These are phyloP conservation scores for Sphenopsis melanotis DNA, from an alignment of 2,797 vertebrate genomes.

Conservation along the genomic window DNA sequence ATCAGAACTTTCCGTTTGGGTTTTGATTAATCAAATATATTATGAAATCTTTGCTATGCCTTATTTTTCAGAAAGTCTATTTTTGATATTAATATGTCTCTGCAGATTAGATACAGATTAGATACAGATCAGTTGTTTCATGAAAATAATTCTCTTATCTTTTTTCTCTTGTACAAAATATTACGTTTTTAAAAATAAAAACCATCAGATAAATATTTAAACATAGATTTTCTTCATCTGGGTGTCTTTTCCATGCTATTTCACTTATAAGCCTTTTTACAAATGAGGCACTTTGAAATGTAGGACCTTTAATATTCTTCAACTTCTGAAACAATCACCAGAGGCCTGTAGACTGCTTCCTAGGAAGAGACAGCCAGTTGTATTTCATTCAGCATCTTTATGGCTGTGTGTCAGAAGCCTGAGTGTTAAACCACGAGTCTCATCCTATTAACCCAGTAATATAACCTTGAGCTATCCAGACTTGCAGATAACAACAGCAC, in stretches of 20 bases:
- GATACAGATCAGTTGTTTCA: conserved; percentile 55
- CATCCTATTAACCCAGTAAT: conserved; percentile 65
- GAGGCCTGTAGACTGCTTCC: conserved; percentile 29
- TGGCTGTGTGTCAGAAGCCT: conserved; percentile 58
- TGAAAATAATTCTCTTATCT: conserved; percentile 50
- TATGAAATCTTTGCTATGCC: conserved; percentile 42
- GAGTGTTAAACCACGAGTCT: conserved; percentile 62
- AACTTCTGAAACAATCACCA: conserved; percentile 66
- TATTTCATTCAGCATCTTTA: conserved; percentile 69
- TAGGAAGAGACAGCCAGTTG: conserved; percentile 29
- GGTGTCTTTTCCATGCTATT: conserved; percentile 14
- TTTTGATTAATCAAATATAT: conserved; percentile 62
- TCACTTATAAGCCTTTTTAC: conserved; percentile 36
- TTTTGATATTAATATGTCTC: conserved; percentile 59
- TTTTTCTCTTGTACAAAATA: conserved; percentile 42
- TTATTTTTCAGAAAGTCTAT: conserved; percentile 35
- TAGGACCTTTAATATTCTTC: conserved; percentile 37
- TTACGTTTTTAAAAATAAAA: conserved; percentile 49
- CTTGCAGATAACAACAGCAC: conserved; percentile 35
- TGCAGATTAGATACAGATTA: conserved; percentile 26
- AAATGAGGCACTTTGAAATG: conserved; percentile 43
- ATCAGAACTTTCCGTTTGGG: conserved; percentile 32
- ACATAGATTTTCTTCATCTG: conserved; percentile 40
- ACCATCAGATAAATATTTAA: conserved; percentile 61
- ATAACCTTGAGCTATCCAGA: conserved; percentile 69